A percentile compares a stretch with the other conserved stretches of the same genome.
phyloP scores from a whole-genome alignment of 2,113 vertebrate genomes.

The Gymnobelideus leadbeateri region DNA sequence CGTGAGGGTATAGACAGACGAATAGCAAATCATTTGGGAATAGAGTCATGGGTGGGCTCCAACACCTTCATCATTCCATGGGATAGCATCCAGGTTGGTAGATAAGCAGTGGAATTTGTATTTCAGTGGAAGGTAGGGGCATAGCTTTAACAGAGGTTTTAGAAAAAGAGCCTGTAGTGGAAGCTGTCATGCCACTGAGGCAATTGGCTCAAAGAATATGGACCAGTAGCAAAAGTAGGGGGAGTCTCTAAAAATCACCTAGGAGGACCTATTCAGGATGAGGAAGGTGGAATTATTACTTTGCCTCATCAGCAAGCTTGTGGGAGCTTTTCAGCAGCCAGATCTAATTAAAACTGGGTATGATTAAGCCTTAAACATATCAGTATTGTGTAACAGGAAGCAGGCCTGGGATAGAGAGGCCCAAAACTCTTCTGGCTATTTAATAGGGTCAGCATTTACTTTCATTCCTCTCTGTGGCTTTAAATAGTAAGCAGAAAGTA shows the following conservation, averaged over 20 bases:
- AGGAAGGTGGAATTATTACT: background rate
- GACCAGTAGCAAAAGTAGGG: background rate
- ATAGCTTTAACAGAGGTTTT: background rate
- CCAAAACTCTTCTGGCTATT: background rate
- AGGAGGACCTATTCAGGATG: background rate
- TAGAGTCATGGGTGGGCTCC: background rate
- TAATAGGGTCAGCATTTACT: background rate
- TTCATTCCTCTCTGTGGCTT: background rate
- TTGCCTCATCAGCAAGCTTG: background rate
- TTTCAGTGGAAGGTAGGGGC: background rate
- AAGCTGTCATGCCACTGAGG: background rate
- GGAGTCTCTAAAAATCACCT: background rate
- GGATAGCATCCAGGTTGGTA: background rate
- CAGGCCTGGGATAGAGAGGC: background rate
- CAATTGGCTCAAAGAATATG: background rate
- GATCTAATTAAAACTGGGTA: background rate
- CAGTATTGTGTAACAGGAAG: background rate
- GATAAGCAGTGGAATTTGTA: background rate
- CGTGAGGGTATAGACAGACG: background rate
- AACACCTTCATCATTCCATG: background rate
- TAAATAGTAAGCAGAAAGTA: background rate
- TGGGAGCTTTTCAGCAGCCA: background rate
- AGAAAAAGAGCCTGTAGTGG: background rate
- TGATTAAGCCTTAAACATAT: background rate
- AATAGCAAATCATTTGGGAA: background rate